Evolutionary conservation across 2,888 invertebrate genomes (phyloP).

Genomic region (Tenthredo distinguenda): DNA sequence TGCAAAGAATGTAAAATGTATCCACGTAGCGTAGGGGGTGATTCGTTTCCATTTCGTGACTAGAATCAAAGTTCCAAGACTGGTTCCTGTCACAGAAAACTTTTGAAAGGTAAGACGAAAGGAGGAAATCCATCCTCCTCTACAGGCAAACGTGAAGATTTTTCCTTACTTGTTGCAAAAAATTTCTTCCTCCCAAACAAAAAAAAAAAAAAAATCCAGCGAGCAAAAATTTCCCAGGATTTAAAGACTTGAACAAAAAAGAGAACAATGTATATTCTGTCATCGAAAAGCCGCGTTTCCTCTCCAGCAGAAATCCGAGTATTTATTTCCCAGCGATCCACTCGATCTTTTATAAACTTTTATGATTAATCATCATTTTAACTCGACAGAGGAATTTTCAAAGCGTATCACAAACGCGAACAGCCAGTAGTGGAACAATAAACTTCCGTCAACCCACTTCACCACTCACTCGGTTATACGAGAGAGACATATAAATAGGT

Average conservation of each 20-base stretch:
- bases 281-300: background rate
- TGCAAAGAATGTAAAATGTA: slow-evolving; percentile 36
- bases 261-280: background rate
- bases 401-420: background rate
- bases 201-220: background rate
- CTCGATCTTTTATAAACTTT: background rate
- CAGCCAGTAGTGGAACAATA: background rate
- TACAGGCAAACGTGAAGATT: background rate
- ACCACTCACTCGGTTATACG: background rate
- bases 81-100: background rate
- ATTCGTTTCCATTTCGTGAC: slow-evolving; percentile 38
- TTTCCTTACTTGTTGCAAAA: background rate
- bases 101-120: background rate
- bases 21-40: background rate
- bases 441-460: slow-evolving; percentile 35
- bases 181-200: background rate
- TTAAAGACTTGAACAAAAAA: background rate
- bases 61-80: slow-evolving; percentile 6
- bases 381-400: background rate
- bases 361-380: background rate
- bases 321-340: background rate
- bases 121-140: background rate
- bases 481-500: background rate
- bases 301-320: background rate
- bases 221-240: background rate